These are phyloP conservation scores for Sebastes steindachneri DNA, from an alignment of 2,797 vertebrate species.

Conservation along the genomic window DNA sequence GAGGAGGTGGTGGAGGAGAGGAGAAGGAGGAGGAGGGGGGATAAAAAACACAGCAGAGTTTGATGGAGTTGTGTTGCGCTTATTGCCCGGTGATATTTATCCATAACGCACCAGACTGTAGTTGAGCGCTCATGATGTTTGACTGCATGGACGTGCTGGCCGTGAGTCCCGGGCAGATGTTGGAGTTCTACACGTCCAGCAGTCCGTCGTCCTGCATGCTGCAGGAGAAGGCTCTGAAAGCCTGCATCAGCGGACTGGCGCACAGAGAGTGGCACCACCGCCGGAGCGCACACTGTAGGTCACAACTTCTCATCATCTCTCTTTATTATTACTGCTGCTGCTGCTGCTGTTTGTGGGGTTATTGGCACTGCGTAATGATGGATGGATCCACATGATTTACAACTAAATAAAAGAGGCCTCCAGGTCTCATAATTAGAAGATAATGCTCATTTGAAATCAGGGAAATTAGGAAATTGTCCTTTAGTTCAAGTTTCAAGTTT, in stretches of 20 bases:
- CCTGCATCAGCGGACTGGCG: conserved; percentile 97
- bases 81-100: conserved; percentile 85
- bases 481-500: too few relatives aligned
- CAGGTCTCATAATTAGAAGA: not conserved
- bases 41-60: conserved; percentile 85
- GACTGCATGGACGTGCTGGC: conserved; percentile 99
- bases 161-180: conserved; percentile 97
- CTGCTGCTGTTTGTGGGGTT: conserved; percentile 7
- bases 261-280: conserved; percentile 96
- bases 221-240: conserved; percentile 98
- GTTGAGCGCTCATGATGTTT: conserved; percentile 89
- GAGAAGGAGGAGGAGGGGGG: conserved; percentile 19
- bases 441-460: not conserved
- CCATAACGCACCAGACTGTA: conserved; percentile 52
- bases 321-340: not conserved
- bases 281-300: conserved; percentile 98
- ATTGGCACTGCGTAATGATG: not conserved
- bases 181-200: conserved; percentile 98
- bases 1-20: conserved; percentile 7
- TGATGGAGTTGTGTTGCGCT: conserved; percentile 95
- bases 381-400: not conserved
- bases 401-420: not conserved
- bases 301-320: conserved; percentile 44
- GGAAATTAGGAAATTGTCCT: not conserved
- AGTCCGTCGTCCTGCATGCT: conserved; percentile 94